Conservation (phyloP, 2,797 vertebrate genomes). For the Tenualosa thibaudeaui region DNA sequence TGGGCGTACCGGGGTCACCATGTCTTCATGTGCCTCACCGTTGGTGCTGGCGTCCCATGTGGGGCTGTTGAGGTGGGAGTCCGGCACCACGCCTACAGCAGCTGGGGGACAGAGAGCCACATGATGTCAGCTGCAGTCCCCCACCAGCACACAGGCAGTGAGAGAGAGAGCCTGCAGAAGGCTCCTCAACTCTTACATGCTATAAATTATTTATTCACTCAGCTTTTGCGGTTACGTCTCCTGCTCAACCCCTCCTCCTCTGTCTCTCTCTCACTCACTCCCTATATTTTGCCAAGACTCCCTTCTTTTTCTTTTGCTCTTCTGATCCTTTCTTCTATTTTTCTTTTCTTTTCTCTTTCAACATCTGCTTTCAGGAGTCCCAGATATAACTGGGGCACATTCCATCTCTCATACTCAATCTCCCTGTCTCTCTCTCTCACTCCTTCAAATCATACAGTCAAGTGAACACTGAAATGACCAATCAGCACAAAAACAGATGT, state of each 20-base stretch:
- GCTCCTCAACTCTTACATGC: slow-evolving; percentile 16
- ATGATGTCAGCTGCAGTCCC: slow-evolving; percentile 11
- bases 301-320: neutral
- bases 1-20: slow-evolving; percentile 73
- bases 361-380: neutral
- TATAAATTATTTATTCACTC: slow-evolving; percentile 11
- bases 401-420: neutral
- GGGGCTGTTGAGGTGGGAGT: slow-evolving; percentile 59
- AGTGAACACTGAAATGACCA: slow-evolving; percentile 1
- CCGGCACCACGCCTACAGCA: slow-evolving; percentile 71
- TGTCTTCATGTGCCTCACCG: slow-evolving; percentile 69
- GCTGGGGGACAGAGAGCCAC: slow-evolving; percentile 34
- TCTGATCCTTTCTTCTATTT: neutral
- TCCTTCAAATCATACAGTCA: neutral
- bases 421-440: neutral
- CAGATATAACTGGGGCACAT: neutral
- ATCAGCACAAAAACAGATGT: neutral
- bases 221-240: neutral
- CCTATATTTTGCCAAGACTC: neutral
- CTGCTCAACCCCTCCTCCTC: neutral
- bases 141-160: neutral
- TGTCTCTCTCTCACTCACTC: neutral
- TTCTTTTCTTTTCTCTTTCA: neutral
- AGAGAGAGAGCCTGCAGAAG: neutral
- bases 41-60: slow-evolving; percentile 57